Conservation (phyloP, 2,888 invertebrate species). For the Mythimna impura region DNA sequence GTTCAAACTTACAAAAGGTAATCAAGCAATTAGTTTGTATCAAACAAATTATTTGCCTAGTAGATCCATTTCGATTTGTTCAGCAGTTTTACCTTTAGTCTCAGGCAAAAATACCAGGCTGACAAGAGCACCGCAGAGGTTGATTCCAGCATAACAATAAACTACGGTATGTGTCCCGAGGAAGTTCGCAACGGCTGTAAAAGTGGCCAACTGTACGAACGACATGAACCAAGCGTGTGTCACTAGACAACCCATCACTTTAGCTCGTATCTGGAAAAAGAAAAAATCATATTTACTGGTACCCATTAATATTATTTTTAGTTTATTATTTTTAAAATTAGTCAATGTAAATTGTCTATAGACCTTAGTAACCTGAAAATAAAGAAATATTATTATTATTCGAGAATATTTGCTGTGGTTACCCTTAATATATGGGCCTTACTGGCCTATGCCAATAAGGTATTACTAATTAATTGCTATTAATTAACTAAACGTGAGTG, state of each 20-base stretch:
- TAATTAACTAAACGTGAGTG: neutral
- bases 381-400: neutral
- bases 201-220: conserved; percentile 65
- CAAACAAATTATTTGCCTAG: conserved; percentile 36
- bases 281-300: neutral
- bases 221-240: conserved; percentile 78
- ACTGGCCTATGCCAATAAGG: neutral
- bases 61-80: conserved; percentile 70
- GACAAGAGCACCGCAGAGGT: conserved; percentile 72
- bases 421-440: neutral
- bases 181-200: conserved; percentile 54
- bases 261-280: conserved; percentile 77
- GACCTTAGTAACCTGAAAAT: too few species aligned
- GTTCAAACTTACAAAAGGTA: neutral
- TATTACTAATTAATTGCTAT: neutral
- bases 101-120: conserved; percentile 77
- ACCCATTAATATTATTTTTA: too few species aligned
- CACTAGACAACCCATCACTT: conserved; percentile 75
- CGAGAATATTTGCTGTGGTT: neutral
- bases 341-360: too few species aligned
- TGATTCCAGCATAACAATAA: conserved; percentile 74
- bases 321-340: too few species aligned
- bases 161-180: conserved; percentile 76
- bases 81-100: conserved; percentile 75
- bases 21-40: neutral